phyloP scores from a whole-genome alignment of 2,797 vertebrate species.

The Catharus ustulatus region DNA sequence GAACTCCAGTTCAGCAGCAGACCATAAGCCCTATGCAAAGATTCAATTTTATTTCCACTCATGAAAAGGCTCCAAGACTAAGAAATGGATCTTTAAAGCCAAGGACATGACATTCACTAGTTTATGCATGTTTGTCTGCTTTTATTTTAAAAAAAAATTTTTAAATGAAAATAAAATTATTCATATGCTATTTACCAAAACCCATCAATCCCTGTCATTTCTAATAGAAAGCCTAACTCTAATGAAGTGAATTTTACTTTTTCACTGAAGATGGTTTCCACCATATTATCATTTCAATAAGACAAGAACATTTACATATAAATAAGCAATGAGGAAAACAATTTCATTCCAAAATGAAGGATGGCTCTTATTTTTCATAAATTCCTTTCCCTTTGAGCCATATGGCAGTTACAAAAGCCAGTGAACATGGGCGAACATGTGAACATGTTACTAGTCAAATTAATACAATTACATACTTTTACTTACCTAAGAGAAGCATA shows the following conservation, averaged over 20 bases:
- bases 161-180: neutral
- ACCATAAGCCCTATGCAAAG: neutral
- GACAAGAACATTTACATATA: neutral
- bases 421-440: neutral
- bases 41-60: neutral
- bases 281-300: neutral
- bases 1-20: neutral
- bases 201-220: neutral
- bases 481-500: slow-evolving; percentile 79
- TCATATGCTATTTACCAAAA: neutral
- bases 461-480: neutral
- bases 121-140: neutral
- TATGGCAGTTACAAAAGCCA: neutral
- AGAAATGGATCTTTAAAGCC: neutral
- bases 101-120: neutral
- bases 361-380: neutral
- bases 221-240: neutral
- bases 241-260: neutral
- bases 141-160: neutral
- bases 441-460: neutral
- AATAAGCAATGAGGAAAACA: neutral
- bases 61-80: neutral
- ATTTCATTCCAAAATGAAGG: neutral
- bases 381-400: neutral
- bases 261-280: neutral